Evolutionary conservation across 2,888 invertebrate species (phyloP).

Genomic region (Gandaritis pyraliata): DNA sequence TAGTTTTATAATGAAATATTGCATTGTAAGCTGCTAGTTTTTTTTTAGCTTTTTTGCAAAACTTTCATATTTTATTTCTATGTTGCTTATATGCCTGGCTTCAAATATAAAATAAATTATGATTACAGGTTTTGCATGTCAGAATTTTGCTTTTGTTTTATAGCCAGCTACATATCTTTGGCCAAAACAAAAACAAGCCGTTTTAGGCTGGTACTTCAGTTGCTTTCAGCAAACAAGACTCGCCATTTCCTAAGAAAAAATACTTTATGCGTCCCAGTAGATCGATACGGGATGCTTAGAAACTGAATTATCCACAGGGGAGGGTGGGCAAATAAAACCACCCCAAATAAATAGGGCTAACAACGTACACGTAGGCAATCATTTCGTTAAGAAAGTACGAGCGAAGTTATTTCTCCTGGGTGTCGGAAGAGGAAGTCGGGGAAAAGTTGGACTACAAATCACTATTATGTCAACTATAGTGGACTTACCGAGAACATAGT

Average conservation of each 20-base stretch:
- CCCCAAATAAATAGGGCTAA: conserved; percentile 80
- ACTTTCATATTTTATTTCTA: too few relatives aligned
- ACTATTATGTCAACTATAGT: conserved; percentile 72
- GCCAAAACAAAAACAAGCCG: too few relatives aligned
- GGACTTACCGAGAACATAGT: conserved; percentile 50
- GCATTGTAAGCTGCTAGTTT: too few relatives aligned
- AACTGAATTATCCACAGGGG: conserved; percentile 80
- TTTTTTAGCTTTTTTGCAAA: too few relatives aligned
- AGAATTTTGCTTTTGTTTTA: too few relatives aligned
- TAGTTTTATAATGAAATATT: too few relatives aligned
- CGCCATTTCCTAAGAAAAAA: conserved; percentile 57
- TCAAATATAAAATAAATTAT: too few relatives aligned
- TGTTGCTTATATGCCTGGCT: too few relatives aligned
- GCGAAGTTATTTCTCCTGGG: conserved; percentile 77
- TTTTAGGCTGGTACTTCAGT: conserved; percentile 20
- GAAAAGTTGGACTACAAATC: conserved; percentile 68
- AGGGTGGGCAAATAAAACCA: conserved; percentile 78
- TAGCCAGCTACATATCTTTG: too few relatives aligned
- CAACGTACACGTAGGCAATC: conserved; percentile 82
- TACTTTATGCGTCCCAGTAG: conserved; percentile 76
- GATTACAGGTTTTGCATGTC: too few relatives aligned
- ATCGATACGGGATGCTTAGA: conserved; percentile 78
- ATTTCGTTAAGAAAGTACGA: conserved; percentile 81
- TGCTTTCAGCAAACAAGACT: conserved; percentile 47
- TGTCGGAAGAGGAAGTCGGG: conserved; percentile 57